Conservation (phyloP, 2,797 vertebrate genomes). For the Gallinago stenura region DNA sequence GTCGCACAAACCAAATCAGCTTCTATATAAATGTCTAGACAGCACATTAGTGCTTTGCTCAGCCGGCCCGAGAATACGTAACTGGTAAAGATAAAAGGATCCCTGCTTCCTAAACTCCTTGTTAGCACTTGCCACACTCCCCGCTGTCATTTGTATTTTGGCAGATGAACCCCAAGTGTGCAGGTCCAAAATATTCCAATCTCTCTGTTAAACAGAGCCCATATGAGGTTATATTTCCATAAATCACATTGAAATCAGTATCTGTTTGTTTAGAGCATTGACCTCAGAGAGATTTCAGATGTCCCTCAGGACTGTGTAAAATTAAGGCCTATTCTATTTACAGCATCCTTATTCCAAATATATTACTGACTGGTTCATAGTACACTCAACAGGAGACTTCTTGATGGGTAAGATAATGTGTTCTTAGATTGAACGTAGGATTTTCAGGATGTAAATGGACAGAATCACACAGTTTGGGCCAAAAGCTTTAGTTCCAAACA, state of each 20-base stretch:
- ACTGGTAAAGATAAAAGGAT: neutral
- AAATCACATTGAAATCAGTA: neutral
- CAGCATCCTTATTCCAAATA: neutral
- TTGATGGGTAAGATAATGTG: neutral
- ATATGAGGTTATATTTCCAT: neutral
- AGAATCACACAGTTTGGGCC: neutral
- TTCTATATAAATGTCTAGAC: conserved; percentile 50
- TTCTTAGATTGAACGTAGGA: neutral
- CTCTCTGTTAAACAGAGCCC: neutral
- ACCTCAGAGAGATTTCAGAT: neutral
- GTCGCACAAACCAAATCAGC: neutral
- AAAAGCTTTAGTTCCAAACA: neutral
- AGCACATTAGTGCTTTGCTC: conserved; percentile 14
- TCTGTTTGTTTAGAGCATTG: neutral
- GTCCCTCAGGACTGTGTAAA: neutral
- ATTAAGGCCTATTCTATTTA: neutral
- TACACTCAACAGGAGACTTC: neutral
- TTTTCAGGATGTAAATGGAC: neutral
- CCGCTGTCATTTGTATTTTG: neutral
- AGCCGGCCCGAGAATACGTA: neutral
- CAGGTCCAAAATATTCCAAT: neutral
- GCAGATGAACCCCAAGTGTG: neutral
- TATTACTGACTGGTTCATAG: neutral
- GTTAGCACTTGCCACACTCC: neutral
- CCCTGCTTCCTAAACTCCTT: neutral